Conservation (phyloP, 2,888 invertebrate species). For the Sarcophaga variegata region DNA sequence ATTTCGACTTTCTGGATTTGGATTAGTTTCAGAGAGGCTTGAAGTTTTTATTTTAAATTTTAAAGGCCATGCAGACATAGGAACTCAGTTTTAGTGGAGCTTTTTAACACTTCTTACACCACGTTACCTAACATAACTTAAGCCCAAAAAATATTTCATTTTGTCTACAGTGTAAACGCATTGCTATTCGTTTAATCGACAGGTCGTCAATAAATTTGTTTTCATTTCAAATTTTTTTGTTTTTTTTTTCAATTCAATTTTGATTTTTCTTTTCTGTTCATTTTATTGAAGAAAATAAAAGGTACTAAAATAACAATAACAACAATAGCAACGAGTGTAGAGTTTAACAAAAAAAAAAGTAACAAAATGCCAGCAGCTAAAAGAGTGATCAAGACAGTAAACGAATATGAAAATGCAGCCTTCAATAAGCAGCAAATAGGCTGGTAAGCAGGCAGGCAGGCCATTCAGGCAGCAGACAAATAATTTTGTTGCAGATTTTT, state of each 20-base stretch:
- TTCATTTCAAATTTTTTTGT: neutral
- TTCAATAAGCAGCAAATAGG: neutral
- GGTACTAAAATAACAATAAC: neutral
- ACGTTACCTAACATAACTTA: neutral
- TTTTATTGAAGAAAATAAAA: neutral
- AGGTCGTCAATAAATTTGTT: slow-evolving; percentile 17
- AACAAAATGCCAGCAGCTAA: slow-evolving; percentile 3
- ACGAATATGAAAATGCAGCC: neutral
- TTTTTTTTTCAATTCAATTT: neutral
- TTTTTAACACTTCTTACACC: too few relatives aligned
- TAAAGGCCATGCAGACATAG: too few relatives aligned
- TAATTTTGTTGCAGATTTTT: slow-evolving; percentile 6
- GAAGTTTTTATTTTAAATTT: too few relatives aligned
- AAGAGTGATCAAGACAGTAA: neutral
- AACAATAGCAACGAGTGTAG: neutral
- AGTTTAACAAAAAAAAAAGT: neutral
- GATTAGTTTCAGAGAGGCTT: too few relatives aligned
- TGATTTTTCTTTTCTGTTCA: too few relatives aligned
- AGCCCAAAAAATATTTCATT: neutral
- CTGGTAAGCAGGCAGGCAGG: neutral
- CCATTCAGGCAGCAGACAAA: neutral
- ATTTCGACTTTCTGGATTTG: too few relatives aligned
- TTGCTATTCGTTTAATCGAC: neutral
- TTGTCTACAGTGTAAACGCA: neutral
- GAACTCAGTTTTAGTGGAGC: too few relatives aligned